These are phyloP conservation scores for Myotis daubentonii DNA, from an alignment of 2,797 vertebrate genomes.

Conservation along the genomic window DNA sequence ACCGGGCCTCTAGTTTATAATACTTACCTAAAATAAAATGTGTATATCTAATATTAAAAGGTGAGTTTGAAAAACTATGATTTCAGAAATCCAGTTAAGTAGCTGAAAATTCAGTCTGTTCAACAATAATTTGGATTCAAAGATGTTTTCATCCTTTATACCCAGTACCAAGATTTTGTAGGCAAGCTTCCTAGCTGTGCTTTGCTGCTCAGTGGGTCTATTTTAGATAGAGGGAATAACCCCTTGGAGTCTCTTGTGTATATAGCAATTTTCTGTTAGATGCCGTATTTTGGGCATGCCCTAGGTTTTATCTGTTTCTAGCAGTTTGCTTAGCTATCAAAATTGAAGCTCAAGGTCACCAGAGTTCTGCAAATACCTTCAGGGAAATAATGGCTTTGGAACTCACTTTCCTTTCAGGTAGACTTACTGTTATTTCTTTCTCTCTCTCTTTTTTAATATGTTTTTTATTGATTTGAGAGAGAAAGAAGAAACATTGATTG, in stretches of 20 bases:
- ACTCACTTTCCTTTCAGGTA: not conserved
- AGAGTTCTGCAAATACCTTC: not conserved
- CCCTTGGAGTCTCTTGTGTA: not conserved
- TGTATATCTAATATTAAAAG: not conserved
- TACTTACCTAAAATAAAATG: not conserved
- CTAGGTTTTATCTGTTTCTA: not conserved
- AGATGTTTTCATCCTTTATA: not conserved
- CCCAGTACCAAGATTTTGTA: too few species aligned
- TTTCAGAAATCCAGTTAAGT: not conserved
- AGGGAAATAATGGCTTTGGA: not conserved
- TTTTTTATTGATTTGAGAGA: too few species aligned
- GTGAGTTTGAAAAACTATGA: not conserved
- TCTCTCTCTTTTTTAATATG: too few species aligned
- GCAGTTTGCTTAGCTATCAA: not conserved
- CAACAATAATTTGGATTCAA: not conserved
- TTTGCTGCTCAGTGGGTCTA: not conserved
- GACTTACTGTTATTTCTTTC: not conserved
- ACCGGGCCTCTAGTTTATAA: not conserved
- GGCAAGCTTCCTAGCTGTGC: not conserved
- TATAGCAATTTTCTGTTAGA: not conserved
- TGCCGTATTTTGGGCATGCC: not conserved
- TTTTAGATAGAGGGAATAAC: not conserved
- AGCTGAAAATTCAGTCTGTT: not conserved
- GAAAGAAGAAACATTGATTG: too few species aligned
- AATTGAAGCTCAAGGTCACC: not conserved